A percentile compares a stretch with the other conserved stretches of the same genome.
Evolutionary conservation across 2,888 invertebrate genomes (phyloP).

Genomic region (Nemoura dubitans): DNA sequence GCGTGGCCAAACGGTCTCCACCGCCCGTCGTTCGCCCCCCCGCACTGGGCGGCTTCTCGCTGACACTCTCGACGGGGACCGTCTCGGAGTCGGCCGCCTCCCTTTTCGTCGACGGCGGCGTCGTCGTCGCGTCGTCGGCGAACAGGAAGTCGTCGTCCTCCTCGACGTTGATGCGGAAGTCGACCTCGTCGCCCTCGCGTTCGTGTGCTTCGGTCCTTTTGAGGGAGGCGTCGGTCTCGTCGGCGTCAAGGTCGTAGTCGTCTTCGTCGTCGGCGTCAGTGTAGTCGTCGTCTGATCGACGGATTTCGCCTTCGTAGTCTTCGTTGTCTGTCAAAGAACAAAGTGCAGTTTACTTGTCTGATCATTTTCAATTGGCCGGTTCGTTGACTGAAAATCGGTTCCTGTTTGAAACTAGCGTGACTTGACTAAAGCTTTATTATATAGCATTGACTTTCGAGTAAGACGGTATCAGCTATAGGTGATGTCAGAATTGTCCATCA

Average conservation of each 20-base stretch:
- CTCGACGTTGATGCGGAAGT: neutral
- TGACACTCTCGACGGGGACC: neutral
- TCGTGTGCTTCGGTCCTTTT: neutral
- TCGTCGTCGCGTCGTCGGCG: neutral
- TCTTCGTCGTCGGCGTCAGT: constrained; percentile 23
- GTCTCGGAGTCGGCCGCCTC: neutral
- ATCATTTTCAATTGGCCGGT: too few species aligned
- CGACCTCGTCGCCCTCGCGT: neutral
- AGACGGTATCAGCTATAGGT: too few species aligned
- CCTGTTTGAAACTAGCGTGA: too few species aligned
- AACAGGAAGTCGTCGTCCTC: neutral
- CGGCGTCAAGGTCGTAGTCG: neutral
- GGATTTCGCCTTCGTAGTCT: constrained; percentile 36
- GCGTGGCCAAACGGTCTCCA: neutral
- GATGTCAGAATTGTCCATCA: too few species aligned
- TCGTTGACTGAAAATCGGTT: too few species aligned
- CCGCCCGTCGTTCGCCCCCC: neutral
- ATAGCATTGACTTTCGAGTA: too few species aligned
- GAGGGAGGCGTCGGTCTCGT: neutral
- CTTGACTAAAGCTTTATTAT: too few species aligned
- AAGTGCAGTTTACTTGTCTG: too few species aligned
- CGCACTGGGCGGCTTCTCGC: neutral
- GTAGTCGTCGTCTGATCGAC: constrained; percentile 1
- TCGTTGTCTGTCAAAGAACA: constrained; percentile 28
- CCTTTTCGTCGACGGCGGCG: neutral